Conservation (phyloP, 1,140 invertebrate genomes). For the Nasonia giraulti region DNA sequence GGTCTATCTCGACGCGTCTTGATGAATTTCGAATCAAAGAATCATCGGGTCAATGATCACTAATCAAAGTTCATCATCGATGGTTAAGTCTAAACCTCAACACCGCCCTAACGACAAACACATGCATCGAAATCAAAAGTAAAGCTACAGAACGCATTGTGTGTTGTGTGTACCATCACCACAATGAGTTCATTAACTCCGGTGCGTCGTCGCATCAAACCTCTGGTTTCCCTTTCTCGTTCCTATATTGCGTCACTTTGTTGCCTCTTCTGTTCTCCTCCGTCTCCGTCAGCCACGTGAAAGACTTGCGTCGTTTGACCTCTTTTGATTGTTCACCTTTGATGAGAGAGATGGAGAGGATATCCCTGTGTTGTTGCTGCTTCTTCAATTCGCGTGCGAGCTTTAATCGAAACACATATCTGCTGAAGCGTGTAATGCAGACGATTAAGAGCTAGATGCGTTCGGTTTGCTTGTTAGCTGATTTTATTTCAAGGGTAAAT, state of each 20-base stretch:
- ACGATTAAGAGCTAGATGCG: not conserved
- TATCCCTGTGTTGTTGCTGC: not conserved
- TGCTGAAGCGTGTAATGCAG: not conserved
- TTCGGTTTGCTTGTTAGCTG: not conserved
- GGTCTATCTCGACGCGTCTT: not conserved
- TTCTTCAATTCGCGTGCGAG: not conserved
- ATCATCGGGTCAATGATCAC: not conserved
- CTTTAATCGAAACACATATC: slow-evolving; percentile 11
- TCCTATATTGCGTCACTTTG: slow-evolving; percentile 1
- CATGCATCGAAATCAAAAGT: slow-evolving; percentile 8
- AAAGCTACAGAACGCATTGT: slow-evolving; percentile 2
- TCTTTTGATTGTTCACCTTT: slow-evolving; percentile 14
- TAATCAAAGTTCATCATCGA: slow-evolving; percentile 16
- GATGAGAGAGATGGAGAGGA: not conserved
- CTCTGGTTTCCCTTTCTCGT: not conserved
- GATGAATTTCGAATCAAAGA: not conserved
- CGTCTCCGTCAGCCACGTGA: not conserved
- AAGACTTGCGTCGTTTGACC: not conserved
- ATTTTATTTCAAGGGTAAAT: not conserved
- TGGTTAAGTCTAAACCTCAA: not conserved
- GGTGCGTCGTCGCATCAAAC: not conserved
- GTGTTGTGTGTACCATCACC: not conserved
- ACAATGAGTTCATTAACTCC: slow-evolving; percentile 27
- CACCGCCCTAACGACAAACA: not conserved
- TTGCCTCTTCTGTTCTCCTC: not conserved